phyloP scores from a whole-genome alignment of 92 coral and sea anemone genomes.

The Palythoa grandiflora region DNA sequence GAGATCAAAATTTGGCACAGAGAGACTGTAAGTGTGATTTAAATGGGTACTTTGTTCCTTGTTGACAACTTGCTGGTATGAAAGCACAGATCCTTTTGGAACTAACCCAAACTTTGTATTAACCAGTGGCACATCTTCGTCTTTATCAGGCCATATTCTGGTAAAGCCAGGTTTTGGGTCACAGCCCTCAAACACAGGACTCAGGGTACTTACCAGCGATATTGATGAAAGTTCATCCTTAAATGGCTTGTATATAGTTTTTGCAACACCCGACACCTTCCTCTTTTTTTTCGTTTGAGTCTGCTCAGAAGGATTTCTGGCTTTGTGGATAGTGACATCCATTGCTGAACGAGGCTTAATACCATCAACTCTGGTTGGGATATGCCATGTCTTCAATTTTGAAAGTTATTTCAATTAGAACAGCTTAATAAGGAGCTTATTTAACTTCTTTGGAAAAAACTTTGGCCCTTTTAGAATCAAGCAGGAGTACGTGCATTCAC shows the following conservation, averaged over 20 bases:
- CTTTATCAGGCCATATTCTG: slow-evolving; percentile 62
- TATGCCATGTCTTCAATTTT: slow-evolving; percentile 62
- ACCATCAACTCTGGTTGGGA: slow-evolving; percentile 46
- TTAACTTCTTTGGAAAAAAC: slow-evolving; percentile 1
- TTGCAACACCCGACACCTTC: slow-evolving; percentile 52
- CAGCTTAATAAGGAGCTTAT: slow-evolving; percentile 3
- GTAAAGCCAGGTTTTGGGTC: slow-evolving; percentile 58
- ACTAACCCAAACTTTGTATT: slow-evolving; percentile 54
- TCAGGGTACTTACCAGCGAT: slow-evolving; percentile 35
- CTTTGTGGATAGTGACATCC: slow-evolving; percentile 61
- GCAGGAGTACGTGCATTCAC: neutral
- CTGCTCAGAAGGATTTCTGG: slow-evolving; percentile 46
- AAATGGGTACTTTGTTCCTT: neutral
- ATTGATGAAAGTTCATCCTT: slow-evolving; percentile 41
- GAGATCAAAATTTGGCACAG: slow-evolving; percentile 43
- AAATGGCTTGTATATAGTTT: slow-evolving; percentile 51
- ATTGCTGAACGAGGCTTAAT: slow-evolving; percentile 34
- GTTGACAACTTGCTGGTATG: slow-evolving; percentile 51
- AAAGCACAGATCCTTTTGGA: slow-evolving; percentile 61
- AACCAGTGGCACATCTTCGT: slow-evolving; percentile 51
- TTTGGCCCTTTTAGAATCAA: slow-evolving; percentile 15
- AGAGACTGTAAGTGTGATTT: neutral
- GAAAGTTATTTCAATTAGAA: slow-evolving; percentile 16
- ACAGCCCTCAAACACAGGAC: slow-evolving; percentile 44
- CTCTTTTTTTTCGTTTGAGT: slow-evolving; percentile 38